Conservation (phyloP, 2,113 vertebrate species). For the Petrocephalus zakoni region DNA sequence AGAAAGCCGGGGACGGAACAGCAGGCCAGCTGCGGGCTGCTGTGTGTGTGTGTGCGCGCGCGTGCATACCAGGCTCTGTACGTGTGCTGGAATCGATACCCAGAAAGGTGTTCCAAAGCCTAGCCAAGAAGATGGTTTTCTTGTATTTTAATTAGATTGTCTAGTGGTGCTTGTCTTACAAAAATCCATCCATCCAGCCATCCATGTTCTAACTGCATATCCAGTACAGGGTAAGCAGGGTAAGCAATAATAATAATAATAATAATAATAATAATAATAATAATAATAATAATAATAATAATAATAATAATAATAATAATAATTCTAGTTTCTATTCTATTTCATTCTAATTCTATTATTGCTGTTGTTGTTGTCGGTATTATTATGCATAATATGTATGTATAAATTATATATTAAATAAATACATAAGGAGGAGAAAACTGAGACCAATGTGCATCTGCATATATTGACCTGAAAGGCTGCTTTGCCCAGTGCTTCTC, state of each 20-base stretch:
- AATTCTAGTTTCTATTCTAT: no score
- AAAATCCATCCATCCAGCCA: background rate
- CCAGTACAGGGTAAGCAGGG: no score
- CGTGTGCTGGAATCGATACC: background rate
- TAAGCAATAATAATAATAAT: no score
- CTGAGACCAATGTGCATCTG: background rate
- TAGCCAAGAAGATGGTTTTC: background rate
- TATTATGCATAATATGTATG: background rate
- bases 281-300: no score
- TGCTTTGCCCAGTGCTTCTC: background rate
- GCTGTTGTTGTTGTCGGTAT: no score
- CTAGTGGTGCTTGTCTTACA: background rate
- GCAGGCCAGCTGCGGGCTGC: background rate
- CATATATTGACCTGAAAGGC: background rate
- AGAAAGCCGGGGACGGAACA: conserved; percentile 8
- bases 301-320: no score
- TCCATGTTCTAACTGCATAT: background rate
- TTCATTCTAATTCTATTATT: no score
- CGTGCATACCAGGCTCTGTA: background rate
- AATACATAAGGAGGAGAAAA: background rate
- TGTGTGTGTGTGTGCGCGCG: background rate
- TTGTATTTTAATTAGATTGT: background rate
- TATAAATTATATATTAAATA: background rate
- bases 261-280: no score
- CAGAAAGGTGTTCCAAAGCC: background rate